Evolutionary conservation across 2,113 vertebrate species (phyloP).

Genomic region (Sphaerodactylus townsendi): DNA sequence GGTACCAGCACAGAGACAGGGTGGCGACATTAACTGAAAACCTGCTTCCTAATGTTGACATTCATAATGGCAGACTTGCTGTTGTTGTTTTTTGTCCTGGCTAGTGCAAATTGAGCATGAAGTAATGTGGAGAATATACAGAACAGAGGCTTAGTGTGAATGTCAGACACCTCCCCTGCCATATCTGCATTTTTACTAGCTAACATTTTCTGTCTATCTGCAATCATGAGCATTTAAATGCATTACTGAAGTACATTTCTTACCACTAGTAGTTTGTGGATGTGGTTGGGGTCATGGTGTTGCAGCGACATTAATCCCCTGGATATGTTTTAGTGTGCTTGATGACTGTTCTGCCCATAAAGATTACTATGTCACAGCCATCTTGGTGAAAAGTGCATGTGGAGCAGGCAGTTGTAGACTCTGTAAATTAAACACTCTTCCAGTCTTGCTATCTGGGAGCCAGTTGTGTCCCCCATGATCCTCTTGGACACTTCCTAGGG

Average conservation of each 20-base stretch:
- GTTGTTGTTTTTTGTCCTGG: neutral
- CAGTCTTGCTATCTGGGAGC: neutral
- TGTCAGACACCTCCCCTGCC: neutral
- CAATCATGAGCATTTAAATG: neutral
- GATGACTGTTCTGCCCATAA: too few species aligned
- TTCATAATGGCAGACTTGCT: neutral
- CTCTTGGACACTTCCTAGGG: neutral
- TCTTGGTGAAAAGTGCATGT: neutral
- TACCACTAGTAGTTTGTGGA: neutral
- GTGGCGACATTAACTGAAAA: neutral
- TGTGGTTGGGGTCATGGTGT: neutral
- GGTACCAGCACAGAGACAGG: neutral
- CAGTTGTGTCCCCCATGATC: neutral
- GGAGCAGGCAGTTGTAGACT: neutral
- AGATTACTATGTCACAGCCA: neutral
- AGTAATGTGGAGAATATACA: neutral
- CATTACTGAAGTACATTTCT: neutral
- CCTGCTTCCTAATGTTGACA: neutral
- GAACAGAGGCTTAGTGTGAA: neutral
- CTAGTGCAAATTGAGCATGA: neutral
- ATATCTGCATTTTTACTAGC: neutral
- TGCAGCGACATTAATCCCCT: neutral
- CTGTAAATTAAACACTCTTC: neutral
- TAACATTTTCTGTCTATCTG: neutral
- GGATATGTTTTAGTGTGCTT: neutral